Conservation (phyloP, 1,140 invertebrate species). For the Pantala flavescens region DNA sequence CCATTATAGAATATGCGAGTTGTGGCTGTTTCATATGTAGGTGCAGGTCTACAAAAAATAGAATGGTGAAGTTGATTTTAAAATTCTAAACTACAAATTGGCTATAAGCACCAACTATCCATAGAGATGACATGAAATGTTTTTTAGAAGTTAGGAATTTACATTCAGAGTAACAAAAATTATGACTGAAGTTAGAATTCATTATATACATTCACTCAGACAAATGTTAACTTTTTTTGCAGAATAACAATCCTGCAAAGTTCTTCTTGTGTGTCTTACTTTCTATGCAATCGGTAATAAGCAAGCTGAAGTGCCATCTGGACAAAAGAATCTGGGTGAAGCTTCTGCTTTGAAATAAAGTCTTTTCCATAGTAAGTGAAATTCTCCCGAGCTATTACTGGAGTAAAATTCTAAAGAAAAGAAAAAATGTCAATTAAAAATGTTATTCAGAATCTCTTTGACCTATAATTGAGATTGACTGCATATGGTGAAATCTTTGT, state of each 20-base stretch:
- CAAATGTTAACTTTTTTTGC: too few relatives aligned
- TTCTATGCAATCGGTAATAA: slow-evolving; percentile 42
- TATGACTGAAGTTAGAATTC: not conserved
- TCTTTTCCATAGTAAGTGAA: slow-evolving; percentile 45
- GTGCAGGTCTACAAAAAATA: slow-evolving; percentile 33
- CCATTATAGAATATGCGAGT: slow-evolving; percentile 42
- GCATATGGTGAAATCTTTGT: too few relatives aligned
- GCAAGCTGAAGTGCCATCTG: slow-evolving; percentile 54
- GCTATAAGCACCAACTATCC: too few relatives aligned
- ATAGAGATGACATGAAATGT: too few relatives aligned
- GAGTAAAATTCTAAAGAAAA: slow-evolving; percentile 34
- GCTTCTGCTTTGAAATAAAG: slow-evolving; percentile 35
- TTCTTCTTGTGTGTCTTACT: slow-evolving; percentile 28
- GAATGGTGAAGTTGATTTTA: not conserved
- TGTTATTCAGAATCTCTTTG: too few relatives aligned
- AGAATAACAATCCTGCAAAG: too few relatives aligned
- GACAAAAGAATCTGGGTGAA: slow-evolving; percentile 52
- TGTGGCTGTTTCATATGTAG: slow-evolving; percentile 45
- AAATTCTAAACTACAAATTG: not conserved
- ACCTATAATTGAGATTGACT: too few relatives aligned
- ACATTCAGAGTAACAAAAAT: not conserved
- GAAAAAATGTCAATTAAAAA: slow-evolving; percentile 16
- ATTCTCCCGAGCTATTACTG: slow-evolving; percentile 30
- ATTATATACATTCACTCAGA: too few relatives aligned
- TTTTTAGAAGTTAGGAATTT: too few relatives aligned